phyloP scores from a whole-genome alignment of 2,797 vertebrate species.

The Sphenodon punctatus region DNA sequence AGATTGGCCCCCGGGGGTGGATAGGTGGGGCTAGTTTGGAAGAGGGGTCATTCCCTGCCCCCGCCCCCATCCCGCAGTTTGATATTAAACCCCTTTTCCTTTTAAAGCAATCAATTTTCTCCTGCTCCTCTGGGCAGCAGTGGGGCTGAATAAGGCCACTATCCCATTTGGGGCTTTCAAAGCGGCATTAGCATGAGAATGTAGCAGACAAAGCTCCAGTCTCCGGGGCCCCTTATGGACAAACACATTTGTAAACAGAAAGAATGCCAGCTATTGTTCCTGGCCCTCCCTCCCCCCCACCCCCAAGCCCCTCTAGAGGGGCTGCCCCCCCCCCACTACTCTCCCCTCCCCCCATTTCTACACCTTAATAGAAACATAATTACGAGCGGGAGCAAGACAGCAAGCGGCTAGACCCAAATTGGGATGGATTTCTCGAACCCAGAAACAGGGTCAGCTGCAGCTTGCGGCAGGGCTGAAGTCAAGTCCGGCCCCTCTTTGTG shows the following conservation, averaged over 20 bases:
- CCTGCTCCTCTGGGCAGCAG: conserved; percentile 70
- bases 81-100: neutral
- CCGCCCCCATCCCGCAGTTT: neutral
- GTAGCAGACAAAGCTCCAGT: conserved; percentile 91
- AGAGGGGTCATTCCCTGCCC: neutral
- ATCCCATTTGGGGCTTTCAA: conserved; percentile 94
- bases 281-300: conserved; percentile 17
- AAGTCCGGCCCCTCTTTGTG: too few relatives aligned
- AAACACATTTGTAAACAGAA: conserved; percentile 97
- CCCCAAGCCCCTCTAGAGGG: neutral
- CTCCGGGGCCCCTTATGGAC: conserved; percentile 88
- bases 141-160: conserved; percentile 92
- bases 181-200: conserved; percentile 96
- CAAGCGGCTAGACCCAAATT: neutral
- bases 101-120: neutral
- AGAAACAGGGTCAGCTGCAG: too few relatives aligned
- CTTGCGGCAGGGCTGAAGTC: too few relatives aligned
- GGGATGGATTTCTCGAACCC: too few relatives aligned
- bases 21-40: too few relatives aligned
- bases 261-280: conserved; percentile 92
- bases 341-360: conserved; percentile 25
- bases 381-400: conserved; percentile 15
- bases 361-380: conserved; percentile 63
- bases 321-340: conserved; percentile 9
- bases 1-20: too few relatives aligned